A percentile compares a stretch with the other conserved stretches of the same genome.
Conservation (phyloP, 2,888 invertebrate species). For the Noctua janthina region DNA sequence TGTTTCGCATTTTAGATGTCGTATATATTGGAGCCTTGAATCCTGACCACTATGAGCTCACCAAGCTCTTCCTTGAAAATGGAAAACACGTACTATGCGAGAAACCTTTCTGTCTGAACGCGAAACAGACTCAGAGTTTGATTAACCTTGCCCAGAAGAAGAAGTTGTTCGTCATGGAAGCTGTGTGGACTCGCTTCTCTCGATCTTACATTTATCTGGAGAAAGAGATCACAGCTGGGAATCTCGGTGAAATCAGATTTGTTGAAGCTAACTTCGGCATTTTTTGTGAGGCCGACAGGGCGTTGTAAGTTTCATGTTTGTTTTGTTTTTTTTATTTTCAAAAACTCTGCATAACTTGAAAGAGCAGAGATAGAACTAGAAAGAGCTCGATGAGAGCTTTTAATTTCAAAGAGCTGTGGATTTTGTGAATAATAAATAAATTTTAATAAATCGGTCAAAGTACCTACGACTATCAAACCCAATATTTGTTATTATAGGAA, state of each 20-base stretch:
- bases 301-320: conserved; percentile 71
- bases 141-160: conserved; percentile 92
- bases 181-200: conserved; percentile 96
- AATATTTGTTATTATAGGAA: conserved; percentile 79
- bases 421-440: too few relatives aligned
- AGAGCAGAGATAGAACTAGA: too few relatives aligned
- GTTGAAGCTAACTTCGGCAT: conserved; percentile 93
- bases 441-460: background rate
- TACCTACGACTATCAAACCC: background rate
- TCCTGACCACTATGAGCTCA: conserved; percentile 93
- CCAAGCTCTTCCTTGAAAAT: conserved; percentile 93
- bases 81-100: conserved; percentile 97
- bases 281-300: conserved; percentile 82
- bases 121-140: conserved; percentile 93
- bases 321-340: background rate
- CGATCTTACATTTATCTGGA: conserved; percentile 93
- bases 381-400: too few relatives aligned
- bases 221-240: conserved; percentile 91
- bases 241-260: conserved; percentile 93
- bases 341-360: background rate
- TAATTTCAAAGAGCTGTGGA: too few relatives aligned
- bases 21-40: conserved; percentile 96
- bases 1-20: conserved; percentile 92
- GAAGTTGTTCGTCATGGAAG: conserved; percentile 96
- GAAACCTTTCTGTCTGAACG: conserved; percentile 96